Conservation (phyloP, 2,888 invertebrate genomes). For the Miltochrista miniata region DNA sequence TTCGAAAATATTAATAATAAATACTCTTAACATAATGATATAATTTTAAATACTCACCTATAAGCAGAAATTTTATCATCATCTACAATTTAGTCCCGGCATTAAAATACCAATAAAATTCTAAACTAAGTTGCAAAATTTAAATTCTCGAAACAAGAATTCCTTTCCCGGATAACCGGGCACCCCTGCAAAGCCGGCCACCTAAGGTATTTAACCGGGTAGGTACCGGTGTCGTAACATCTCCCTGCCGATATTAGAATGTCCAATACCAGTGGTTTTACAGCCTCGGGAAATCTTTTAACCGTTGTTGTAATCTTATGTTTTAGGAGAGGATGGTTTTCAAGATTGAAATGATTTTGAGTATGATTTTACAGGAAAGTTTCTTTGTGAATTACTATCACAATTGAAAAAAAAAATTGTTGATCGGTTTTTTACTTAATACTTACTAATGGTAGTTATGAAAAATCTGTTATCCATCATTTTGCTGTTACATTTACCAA, state of each 20-base stretch:
- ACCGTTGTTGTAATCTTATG: conserved; percentile 12
- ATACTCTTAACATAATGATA: too few relatives aligned
- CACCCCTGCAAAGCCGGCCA: conserved; percentile 32
- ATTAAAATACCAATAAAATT: conserved; percentile 10
- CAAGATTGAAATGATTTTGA: too few relatives aligned
- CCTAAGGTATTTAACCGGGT: conserved; percentile 53
- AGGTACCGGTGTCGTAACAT: conserved; percentile 42
- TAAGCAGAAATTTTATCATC: too few relatives aligned
- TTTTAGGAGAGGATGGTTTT: background rate
- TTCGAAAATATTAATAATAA: too few relatives aligned
- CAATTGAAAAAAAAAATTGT: too few relatives aligned
- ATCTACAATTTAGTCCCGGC: too few relatives aligned
- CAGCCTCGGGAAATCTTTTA: conserved; percentile 23
- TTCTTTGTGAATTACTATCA: too few relatives aligned
- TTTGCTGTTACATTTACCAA: too few relatives aligned
- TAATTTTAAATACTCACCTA: too few relatives aligned
- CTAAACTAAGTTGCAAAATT: conserved; percentile 14
- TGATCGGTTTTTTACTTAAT: too few relatives aligned
- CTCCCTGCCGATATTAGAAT: conserved; percentile 54
- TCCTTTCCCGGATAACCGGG: conserved; percentile 25
- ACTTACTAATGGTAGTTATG: too few relatives aligned
- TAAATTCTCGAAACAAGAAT: conserved; percentile 31
- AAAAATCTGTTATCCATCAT: too few relatives aligned
- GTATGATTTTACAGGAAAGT: background rate
- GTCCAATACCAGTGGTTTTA: conserved; percentile 39